Percentiles rank a stretch among this genome's conserved stretches.
These are phyloP conservation scores for Harmothoe impar DNA, from an alignment of 2,888 invertebrate species.

Conservation along the genomic window DNA sequence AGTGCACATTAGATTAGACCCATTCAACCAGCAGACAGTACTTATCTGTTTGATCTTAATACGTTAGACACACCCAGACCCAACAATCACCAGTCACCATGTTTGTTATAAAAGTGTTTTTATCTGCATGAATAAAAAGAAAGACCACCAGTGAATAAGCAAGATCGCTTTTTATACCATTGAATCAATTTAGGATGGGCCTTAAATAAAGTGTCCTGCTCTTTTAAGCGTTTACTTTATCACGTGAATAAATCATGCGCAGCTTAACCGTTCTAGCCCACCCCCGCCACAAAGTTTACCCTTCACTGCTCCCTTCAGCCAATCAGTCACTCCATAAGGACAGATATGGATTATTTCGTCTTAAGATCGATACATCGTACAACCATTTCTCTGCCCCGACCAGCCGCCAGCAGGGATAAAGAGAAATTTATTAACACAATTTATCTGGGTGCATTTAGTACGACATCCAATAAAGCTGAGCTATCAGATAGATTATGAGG, in stretches of 20 bases:
- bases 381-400: not conserved
- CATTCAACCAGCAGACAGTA: no score
- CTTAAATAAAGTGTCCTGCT: constrained; percentile 28
- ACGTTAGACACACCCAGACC: no score
- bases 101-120: no score
- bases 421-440: constrained; percentile 12
- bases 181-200: no score
- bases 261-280: not conserved
- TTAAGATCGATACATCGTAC: constrained; percentile 26
- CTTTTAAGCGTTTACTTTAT: not conserved
- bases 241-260: not conserved
- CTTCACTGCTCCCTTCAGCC: not conserved
- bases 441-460: constrained; percentile 1
- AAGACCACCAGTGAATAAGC: no score
- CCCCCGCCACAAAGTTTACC: not conserved
- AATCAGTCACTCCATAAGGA: not conserved
- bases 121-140: no score
- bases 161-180: no score
- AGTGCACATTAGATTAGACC: no score
- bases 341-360: constrained; percentile 41
- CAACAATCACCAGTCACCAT: no score
- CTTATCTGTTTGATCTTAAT: no score
- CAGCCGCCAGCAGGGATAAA: not conserved
- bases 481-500: not conserved
- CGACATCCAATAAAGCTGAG: not conserved